Evolutionary conservation across 1,140 invertebrate species (phyloP).

Genomic region (Dreissena rostriformis): DNA sequence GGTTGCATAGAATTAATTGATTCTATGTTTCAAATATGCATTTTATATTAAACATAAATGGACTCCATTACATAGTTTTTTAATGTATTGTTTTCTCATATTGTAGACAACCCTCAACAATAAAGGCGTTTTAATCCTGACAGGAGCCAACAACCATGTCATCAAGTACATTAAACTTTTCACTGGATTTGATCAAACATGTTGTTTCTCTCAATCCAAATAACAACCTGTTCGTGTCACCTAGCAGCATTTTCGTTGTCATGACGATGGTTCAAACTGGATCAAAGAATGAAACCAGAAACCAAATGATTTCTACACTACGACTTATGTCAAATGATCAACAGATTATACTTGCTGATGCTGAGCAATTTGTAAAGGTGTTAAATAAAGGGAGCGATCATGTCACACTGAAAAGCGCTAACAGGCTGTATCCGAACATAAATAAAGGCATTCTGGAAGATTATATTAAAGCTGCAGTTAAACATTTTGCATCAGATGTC

Average conservation of each 20-base stretch:
- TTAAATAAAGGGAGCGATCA: conserved; percentile 24
- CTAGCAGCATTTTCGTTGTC: conserved; percentile 41
- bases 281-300: conserved; percentile 47
- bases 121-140: no score
- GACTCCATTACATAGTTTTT: no score
- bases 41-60: no score
- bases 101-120: no score
- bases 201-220: no score
- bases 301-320: conserved; percentile 38
- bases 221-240: conserved; percentile 40
- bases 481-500: conserved; percentile 38
- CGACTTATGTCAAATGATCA: conserved; percentile 22
- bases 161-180: no score
- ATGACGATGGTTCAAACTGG: conserved; percentile 48
- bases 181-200: conserved; percentile 31
- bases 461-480: conserved; percentile 2
- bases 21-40: no score
- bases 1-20: no score
- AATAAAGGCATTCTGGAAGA: conserved; percentile 31
- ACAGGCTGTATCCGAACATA: conserved; percentile 32
- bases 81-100: no score
- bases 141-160: no score
- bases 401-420: conserved; percentile 28
- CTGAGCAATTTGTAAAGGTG: conserved; percentile 9
- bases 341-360: conserved; percentile 18